Evolutionary conservation across 2,113 vertebrate species (phyloP).

Genomic region (Tupaia tana): DNA sequence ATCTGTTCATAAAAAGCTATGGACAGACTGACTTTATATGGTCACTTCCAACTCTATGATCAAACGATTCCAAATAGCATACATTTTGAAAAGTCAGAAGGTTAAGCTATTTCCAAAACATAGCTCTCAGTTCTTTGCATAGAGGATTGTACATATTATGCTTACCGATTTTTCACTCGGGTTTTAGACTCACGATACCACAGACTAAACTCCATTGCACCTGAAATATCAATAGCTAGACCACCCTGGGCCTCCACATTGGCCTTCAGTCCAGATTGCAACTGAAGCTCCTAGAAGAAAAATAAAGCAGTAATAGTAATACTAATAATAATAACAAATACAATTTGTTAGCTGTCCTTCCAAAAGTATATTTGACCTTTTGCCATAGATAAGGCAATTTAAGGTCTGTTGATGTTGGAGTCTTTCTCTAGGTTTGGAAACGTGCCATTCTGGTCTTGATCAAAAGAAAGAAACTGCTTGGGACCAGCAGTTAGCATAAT

Average conservation of each 20-base stretch:
- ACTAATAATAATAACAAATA: not conserved
- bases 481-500: too few species aligned
- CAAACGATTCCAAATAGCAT: not conserved
- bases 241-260: conserved; percentile 92
- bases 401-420: not conserved
- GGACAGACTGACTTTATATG: not conserved
- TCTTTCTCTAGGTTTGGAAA: conserved; percentile 23
- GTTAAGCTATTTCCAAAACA: conserved; percentile 5
- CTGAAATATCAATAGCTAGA: conserved; percentile 96
- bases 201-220: conserved; percentile 98
- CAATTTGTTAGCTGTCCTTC: not conserved
- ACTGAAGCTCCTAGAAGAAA: conserved; percentile 90
- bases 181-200: conserved; percentile 99
- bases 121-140: not conserved
- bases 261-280: conserved; percentile 94
- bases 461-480: not conserved
- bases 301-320: not conserved
- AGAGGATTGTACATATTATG: not conserved
- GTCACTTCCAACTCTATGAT: not conserved
- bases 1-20: not conserved
- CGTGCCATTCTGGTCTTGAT: not conserved
- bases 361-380: not conserved
- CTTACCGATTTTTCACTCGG: conserved; percentile 95
- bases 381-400: not conserved
- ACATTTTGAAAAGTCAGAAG: not conserved